Percentiles rank a stretch among this genome's conserved stretches.
Conservation (phyloP, 2,888 invertebrate genomes). For the Sialis fuliginosa region DNA sequence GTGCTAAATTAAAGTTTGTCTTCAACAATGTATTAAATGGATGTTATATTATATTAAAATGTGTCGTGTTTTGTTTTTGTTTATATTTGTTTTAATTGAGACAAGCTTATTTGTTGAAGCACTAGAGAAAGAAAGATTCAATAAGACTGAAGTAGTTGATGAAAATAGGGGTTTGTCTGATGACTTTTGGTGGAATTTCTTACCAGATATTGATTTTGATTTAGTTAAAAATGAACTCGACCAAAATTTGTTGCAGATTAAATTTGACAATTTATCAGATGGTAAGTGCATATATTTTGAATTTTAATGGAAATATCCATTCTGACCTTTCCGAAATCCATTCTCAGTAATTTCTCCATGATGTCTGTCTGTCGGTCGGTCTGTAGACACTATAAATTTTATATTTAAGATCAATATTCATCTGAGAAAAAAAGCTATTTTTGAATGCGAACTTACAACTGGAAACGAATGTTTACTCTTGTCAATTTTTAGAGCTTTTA, state of each 20-base stretch:
- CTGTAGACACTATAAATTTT: too few relatives aligned
- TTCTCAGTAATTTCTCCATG: too few relatives aligned
- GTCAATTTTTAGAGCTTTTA: background rate
- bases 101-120: background rate
- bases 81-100: background rate
- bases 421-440: too few relatives aligned
- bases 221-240: background rate
- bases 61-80: background rate
- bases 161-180: background rate
- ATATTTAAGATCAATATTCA: too few relatives aligned
- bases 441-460: background rate
- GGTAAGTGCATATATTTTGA: background rate
- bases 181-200: background rate
- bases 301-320: too few relatives aligned
- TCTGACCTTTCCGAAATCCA: too few relatives aligned
- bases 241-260: background rate
- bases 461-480: background rate
- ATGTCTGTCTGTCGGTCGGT: too few relatives aligned
- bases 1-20: too few relatives aligned
- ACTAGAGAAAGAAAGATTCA: background rate
- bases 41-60: background rate
- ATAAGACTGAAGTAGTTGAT: too few relatives aligned
- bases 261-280: background rate
- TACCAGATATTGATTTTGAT: constrained; percentile 1
- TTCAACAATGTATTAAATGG: too few relatives aligned